A percentile compares a stretch with the other conserved stretches of the same genome.
phyloP scores from a whole-genome alignment of 2,888 invertebrate species.

The Watsonalla binaria region DNA sequence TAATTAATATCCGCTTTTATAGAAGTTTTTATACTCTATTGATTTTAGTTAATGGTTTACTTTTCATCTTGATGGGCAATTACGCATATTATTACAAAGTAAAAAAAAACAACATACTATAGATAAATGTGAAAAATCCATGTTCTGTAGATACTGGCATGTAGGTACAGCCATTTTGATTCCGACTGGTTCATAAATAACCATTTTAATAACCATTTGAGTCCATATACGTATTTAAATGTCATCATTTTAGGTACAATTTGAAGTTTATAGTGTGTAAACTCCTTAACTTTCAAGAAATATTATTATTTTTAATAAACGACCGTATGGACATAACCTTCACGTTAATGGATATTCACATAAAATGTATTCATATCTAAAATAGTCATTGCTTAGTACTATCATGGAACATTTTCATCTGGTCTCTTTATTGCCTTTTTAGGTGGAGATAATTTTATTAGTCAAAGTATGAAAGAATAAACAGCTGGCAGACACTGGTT shows the following conservation, averaged over 20 bases:
- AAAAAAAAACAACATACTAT: background rate
- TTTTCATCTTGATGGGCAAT: background rate
- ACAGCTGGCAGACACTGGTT: background rate
- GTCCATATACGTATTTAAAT: background rate
- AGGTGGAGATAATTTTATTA: background rate
- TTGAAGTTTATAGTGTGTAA: background rate
- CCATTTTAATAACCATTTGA: background rate
- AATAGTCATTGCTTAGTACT: constrained; percentile 12
- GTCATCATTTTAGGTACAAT: background rate
- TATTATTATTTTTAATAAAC: constrained; percentile 5
- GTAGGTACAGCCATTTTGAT: background rate
- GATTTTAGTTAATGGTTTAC: background rate
- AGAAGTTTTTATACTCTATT: too few relatives aligned
- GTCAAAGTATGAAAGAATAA: background rate
- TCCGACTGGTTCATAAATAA: background rate
- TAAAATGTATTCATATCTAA: constrained; percentile 21
- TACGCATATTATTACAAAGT: too few relatives aligned
- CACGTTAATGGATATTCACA: constrained; percentile 35
- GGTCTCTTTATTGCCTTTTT: background rate
- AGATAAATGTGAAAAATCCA: background rate
- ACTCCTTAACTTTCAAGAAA: constrained; percentile 10
- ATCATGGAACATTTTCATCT: constrained; percentile 2
- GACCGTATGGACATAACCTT: constrained; percentile 15
- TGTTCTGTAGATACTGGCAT: background rate
- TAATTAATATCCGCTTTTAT: background rate